Percentiles rank a stretch among this genome's conserved stretches.
Conservation (phyloP, 2,113 vertebrate species). For the Pitta sordida region DNA sequence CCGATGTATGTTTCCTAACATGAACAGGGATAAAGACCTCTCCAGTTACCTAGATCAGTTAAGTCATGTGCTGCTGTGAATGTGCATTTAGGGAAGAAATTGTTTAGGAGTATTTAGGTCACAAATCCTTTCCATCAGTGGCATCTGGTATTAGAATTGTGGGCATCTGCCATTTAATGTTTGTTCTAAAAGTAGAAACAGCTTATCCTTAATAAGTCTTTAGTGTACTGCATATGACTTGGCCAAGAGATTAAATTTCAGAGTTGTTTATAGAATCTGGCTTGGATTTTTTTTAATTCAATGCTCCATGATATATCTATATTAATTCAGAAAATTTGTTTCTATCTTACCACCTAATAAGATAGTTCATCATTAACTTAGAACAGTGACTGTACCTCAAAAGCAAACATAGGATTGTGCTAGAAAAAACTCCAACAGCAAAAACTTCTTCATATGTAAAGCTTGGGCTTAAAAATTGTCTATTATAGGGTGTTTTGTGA, state of each 20-base stretch:
- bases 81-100: conserved; percentile 28
- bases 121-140: conserved; percentile 59
- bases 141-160: conserved; percentile 50
- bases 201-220: conserved; percentile 56
- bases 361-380: neutral
- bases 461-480: neutral
- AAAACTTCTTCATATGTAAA: neutral
- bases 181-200: conserved; percentile 41
- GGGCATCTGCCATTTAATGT: conserved; percentile 54
- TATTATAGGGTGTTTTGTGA: neutral
- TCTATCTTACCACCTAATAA: neutral
- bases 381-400: neutral
- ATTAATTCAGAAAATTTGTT: neutral
- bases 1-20: neutral
- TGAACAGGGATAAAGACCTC: neutral
- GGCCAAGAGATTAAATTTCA: conserved; percentile 45
- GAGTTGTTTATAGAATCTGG: neutral
- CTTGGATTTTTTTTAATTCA: neutral
- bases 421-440: neutral
- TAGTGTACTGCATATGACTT: conserved; percentile 6
- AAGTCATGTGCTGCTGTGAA: neutral
- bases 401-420: neutral
- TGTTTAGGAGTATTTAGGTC: conserved; percentile 56
- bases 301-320: neutral
- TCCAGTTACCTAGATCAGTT: neutral